Percentiles rank a stretch among this genome's conserved stretches.
phyloP scores from a whole-genome alignment of 2,888 invertebrate species.

The Limnephilus auricula region DNA sequence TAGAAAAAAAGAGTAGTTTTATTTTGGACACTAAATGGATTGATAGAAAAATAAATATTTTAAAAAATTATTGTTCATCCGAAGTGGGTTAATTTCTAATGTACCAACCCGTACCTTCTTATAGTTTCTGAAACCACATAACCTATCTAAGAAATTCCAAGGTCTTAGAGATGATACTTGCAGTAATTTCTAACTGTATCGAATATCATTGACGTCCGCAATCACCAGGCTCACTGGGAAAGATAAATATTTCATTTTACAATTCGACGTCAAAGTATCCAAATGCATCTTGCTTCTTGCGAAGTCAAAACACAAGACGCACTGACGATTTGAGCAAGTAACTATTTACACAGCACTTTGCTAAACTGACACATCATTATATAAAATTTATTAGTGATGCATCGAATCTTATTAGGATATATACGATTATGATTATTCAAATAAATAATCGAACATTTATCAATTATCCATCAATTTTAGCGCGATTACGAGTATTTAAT shows the following conservation, averaged over 20 bases:
- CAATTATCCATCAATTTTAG: not conserved
- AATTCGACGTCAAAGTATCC: slow-evolving; percentile 53
- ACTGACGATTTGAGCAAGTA: not conserved
- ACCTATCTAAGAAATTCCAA: not conserved
- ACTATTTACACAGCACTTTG: not conserved
- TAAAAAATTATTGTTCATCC: not conserved
- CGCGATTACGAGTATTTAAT: no score
- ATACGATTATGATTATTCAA: not conserved
- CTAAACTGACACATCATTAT: not conserved
- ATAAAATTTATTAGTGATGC: not conserved
- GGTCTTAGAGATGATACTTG: not conserved
- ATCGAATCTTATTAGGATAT: not conserved
- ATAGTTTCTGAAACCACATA: not conserved
- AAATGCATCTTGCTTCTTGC: not conserved
- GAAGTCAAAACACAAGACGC: not conserved
- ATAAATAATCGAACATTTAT: not conserved
- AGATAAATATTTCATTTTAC: slow-evolving; percentile 63
- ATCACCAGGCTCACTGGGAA: not conserved
- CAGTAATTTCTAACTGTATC: not conserved
- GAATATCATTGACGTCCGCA: not conserved
- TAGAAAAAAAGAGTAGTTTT: no score
- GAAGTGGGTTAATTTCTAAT: not conserved
- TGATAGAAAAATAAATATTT: no score
- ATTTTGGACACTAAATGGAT: no score
- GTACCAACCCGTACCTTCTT: not conserved